Percentiles rank a stretch among this genome's conserved stretches.
Evolutionary conservation across 2,888 invertebrate genomes (phyloP).

Genomic region (Polietes domitor): DNA sequence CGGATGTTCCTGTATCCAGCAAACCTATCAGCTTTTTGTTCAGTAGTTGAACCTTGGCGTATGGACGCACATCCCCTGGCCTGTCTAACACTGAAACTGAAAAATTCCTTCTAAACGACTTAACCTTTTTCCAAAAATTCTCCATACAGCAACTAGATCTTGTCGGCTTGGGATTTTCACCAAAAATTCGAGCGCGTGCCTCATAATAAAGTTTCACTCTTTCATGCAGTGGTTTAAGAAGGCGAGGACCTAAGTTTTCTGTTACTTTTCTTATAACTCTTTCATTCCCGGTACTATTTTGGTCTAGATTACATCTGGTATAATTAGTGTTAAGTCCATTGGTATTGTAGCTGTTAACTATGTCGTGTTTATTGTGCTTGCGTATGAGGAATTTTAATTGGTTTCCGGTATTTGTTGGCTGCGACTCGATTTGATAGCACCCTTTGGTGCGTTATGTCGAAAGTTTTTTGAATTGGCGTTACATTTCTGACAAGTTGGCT

Average conservation of each 20-base stretch:
- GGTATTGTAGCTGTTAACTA: too few species aligned
- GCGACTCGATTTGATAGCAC: neutral
- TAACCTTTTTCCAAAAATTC: constrained; percentile 39
- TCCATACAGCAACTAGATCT: constrained; percentile 5
- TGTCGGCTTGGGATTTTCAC: neutral
- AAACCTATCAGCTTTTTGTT: constrained; percentile 33
- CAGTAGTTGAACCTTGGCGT: constrained; percentile 43
- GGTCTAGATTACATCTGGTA: too few species aligned
- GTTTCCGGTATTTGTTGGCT: neutral
- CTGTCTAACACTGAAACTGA: neutral
- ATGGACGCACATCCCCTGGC: constrained; percentile 52
- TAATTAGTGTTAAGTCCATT: too few species aligned
- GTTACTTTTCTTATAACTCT: too few species aligned
- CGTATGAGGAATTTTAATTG: neutral
- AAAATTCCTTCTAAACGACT: constrained; percentile 1
- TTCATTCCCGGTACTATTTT: too few species aligned
- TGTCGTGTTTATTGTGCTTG: too few species aligned
- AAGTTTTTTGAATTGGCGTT: neutral
- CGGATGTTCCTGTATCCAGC: constrained; percentile 57
- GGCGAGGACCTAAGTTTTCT: too few species aligned
- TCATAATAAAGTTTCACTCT: constrained; percentile 27
- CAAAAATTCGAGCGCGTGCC: constrained; percentile 40
- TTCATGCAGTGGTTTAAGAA: constrained; percentile 32
- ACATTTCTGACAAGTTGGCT: constrained; percentile 20
- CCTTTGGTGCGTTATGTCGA: neutral